These are phyloP conservation scores for Apamea monoglypha DNA, from an alignment of 2,888 invertebrate genomes.

Conservation along the genomic window DNA sequence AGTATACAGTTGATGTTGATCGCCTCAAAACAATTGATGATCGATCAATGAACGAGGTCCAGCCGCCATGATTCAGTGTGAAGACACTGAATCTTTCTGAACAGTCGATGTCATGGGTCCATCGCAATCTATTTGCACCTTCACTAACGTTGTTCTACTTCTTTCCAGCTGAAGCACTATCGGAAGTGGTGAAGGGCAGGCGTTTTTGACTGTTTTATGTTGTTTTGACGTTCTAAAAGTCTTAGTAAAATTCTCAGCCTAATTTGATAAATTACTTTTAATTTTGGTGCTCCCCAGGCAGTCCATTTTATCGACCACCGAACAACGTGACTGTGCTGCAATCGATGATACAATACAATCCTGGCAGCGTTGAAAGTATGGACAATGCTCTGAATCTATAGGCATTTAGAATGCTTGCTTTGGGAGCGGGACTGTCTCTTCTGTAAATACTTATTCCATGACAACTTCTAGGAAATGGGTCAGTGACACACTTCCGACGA, in stretches of 20 bases:
- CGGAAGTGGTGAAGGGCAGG: background rate
- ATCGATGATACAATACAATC: background rate
- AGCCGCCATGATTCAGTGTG: background rate
- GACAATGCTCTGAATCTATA: background rate
- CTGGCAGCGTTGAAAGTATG: background rate
- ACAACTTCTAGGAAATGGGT: slow-evolving; percentile 45
- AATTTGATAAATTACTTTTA: background rate
- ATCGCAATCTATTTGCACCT: background rate
- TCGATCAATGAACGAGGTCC: background rate
- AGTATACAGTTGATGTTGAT: too few species aligned
- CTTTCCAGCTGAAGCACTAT: too few species aligned
- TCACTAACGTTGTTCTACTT: background rate
- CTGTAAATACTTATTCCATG: slow-evolving; percentile 18
- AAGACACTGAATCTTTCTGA: background rate
- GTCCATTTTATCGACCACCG: background rate
- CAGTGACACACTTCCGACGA: slow-evolving; percentile 39
- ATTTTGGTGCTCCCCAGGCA: background rate
- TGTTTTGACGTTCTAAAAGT: background rate
- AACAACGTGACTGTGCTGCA: background rate
- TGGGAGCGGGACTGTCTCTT: background rate
- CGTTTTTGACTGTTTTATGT: background rate
- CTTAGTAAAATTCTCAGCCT: background rate
- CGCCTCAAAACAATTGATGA: background rate
- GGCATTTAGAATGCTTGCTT: background rate
- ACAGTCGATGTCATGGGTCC: background rate